phyloP scores from a whole-genome alignment of 2,113 vertebrate species.

The Aleadryas rufinucha region DNA sequence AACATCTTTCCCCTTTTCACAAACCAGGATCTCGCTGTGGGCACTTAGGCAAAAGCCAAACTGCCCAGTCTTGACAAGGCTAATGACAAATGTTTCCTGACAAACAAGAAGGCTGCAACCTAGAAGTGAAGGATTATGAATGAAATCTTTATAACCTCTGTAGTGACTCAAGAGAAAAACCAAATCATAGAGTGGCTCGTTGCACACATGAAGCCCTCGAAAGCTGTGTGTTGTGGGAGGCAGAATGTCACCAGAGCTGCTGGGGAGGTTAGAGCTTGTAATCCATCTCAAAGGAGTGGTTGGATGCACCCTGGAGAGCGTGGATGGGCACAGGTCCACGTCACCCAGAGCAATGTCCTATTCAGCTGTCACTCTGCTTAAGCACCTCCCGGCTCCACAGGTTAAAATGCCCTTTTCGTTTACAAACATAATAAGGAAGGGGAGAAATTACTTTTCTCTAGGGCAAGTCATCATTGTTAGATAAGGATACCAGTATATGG shows the following conservation, averaged over 20 bases:
- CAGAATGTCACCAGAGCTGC: not conserved
- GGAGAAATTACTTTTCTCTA: not conserved
- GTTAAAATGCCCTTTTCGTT: not conserved
- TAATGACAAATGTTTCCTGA: not conserved
- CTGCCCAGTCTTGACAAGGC: not conserved
- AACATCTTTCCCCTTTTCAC: not conserved
- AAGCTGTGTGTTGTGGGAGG: not conserved
- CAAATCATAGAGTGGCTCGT: accelerated
- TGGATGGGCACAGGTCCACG: accelerated
- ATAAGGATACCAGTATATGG: not conserved
- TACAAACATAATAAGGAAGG: not conserved
- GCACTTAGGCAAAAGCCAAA: not conserved
- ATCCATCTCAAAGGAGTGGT: not conserved
- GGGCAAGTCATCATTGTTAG: not conserved
- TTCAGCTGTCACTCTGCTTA: not conserved
- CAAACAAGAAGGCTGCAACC: not conserved
- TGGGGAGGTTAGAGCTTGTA: not conserved
- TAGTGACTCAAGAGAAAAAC: not conserved
- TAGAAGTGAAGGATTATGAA: not conserved
- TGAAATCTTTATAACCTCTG: not conserved
- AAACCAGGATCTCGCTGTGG: not conserved
- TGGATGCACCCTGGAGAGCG: not conserved
- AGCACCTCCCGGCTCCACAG: not conserved
- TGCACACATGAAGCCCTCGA: accelerated
- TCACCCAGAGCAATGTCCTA: accelerated